Percentiles rank a stretch among this genome's conserved stretches.
Conservation (phyloP, 1,140 invertebrate genomes). For the Marisa cornuarietis region DNA sequence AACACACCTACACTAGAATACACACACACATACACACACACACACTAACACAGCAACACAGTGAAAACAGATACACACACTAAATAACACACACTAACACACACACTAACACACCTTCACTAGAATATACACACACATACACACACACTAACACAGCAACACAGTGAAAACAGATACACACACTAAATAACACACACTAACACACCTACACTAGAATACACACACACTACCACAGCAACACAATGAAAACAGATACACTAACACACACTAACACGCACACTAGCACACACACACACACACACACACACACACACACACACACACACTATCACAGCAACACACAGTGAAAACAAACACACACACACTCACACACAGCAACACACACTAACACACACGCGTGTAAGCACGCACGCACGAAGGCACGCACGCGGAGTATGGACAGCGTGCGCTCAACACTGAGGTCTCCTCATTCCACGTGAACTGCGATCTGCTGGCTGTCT, state of each 20-base stretch:
- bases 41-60: neutral
- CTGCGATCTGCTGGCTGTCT: too few species aligned
- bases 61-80: slow-evolving; percentile 2
- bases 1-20: neutral
- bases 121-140: neutral
- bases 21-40: slow-evolving; percentile 6
- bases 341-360: too few species aligned
- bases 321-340: too few species aligned
- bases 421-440: too few species aligned
- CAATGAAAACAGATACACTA: slow-evolving; percentile 5
- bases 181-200: slow-evolving; percentile 13
- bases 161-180: slow-evolving; percentile 4
- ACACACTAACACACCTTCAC: neutral
- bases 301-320: too few species aligned
- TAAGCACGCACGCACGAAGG: too few species aligned
- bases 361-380: too few species aligned
- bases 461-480: too few species aligned
- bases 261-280: slow-evolving; percentile 1
- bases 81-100: neutral
- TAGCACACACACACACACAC: too few species aligned
- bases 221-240: neutral
- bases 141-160: neutral
- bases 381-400: too few species aligned
- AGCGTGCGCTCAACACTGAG: too few species aligned
- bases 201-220: neutral